phyloP scores from a whole-genome alignment of 2,113 vertebrate genomes.

The Falcunculus frontatus region DNA sequence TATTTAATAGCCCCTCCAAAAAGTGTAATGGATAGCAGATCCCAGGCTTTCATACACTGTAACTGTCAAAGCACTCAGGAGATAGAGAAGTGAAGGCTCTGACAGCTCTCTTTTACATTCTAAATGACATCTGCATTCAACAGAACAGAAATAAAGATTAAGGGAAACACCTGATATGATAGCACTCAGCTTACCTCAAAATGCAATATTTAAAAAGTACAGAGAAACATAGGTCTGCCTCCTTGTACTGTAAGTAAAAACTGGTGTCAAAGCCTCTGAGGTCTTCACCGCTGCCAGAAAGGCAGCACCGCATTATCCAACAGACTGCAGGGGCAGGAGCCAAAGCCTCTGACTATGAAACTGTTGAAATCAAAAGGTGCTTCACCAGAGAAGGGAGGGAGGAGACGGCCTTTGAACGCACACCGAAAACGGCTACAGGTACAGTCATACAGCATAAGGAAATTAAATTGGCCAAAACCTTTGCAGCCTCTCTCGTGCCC shows the following conservation, averaged over 20 bases:
- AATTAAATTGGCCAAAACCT: neutral
- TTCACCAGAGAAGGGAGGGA: neutral
- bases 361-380: neutral
- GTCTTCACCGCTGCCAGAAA: neutral
- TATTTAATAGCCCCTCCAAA: conserved; percentile 4
- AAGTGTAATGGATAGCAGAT: conserved; percentile 21
- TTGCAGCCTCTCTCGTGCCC: neutral
- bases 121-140: conserved; percentile 57
- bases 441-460: neutral
- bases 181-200: conserved; percentile 46
- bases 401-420: neutral
- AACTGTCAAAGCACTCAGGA: conserved; percentile 6
- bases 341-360: neutral
- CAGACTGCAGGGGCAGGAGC: neutral
- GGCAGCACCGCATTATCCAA: neutral
- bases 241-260: conserved; percentile 41
- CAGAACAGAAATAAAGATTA: conserved; percentile 65
- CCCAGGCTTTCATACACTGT: neutral
- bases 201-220: conserved; percentile 43
- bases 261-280: conserved; percentile 17
- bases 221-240: conserved; percentile 35
- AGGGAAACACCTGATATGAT: conserved; percentile 8
- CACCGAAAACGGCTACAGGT: neutral
- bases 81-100: conserved; percentile 8
- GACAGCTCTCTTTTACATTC: conserved; percentile 25